Conservation (phyloP, 2,797 vertebrate species). For the Mastacembelus armatus region DNA sequence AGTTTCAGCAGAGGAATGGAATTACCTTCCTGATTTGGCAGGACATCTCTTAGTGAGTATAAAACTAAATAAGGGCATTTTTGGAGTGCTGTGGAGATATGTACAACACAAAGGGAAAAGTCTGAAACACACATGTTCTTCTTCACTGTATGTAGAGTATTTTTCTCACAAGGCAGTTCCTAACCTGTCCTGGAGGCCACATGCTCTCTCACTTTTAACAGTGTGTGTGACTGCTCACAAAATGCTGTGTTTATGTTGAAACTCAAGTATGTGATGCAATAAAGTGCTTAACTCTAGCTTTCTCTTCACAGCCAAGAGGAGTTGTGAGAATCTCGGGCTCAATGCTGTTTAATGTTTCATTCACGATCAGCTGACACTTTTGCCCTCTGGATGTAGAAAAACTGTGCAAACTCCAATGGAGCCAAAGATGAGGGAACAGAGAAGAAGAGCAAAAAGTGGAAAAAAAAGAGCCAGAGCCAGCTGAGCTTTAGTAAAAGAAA, state of each 20-base stretch:
- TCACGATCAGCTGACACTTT: conserved; percentile 8
- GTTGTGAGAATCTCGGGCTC: background rate
- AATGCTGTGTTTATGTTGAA: conserved; percentile 13
- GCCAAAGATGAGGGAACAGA: background rate
- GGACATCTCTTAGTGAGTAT: background rate
- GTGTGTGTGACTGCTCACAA: conserved; percentile 11
- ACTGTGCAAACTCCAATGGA: background rate
- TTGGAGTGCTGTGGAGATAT: background rate
- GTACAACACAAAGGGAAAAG: background rate
- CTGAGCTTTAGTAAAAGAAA: background rate
- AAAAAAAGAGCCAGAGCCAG: background rate
- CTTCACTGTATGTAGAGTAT: background rate
- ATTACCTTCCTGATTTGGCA: conserved; percentile 9
- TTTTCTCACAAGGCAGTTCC: conserved; percentile 2
- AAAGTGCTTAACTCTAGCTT: conserved; percentile 1
- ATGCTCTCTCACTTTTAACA: background rate
- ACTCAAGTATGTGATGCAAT: background rate
- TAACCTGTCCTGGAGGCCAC: conserved; percentile 9
- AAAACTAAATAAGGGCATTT: conserved; percentile 9
- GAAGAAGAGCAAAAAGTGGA: background rate
- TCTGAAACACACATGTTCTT: conserved; percentile 11
- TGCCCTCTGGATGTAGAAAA: background rate
- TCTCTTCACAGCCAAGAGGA: conserved; percentile 7
- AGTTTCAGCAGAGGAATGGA: background rate
- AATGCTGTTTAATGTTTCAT: conserved; percentile 25